Conservation (phyloP, 1,140 invertebrate genomes). For the Rhyacophila brunnea region DNA sequence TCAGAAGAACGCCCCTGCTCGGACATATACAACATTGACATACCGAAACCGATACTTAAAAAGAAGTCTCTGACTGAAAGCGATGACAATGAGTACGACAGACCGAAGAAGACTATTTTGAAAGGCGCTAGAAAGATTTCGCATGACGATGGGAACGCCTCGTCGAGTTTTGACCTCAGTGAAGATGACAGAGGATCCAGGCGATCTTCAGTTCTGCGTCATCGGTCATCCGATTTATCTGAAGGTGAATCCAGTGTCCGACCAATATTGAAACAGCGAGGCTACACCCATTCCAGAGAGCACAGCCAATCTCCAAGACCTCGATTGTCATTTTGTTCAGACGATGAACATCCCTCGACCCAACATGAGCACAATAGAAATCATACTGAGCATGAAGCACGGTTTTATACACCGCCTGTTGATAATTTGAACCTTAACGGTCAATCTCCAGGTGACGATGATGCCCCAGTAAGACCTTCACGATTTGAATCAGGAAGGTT, state of each 20-base stretch:
- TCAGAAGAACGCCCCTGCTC: conserved; percentile 54
- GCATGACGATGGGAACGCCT: conserved; percentile 52
- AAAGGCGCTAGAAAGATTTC: conserved; percentile 70
- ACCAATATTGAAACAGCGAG: conserved; percentile 59
- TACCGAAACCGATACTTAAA: conserved; percentile 76
- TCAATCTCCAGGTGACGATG: conserved; percentile 7
- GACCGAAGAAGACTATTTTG: conserved; percentile 73
- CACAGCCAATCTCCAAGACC: conserved; percentile 56
- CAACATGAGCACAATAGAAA: conserved; percentile 32
- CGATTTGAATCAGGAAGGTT: conserved; percentile 21
- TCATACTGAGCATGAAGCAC: conserved; percentile 40
- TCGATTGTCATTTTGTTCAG: conserved; percentile 57
- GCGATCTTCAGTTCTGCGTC: conserved; percentile 48
- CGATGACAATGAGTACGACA: conserved; percentile 70
- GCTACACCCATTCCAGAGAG: conserved; percentile 54
- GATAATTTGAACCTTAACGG: neutral
- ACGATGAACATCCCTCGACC: conserved; percentile 40
- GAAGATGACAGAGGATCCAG: conserved; percentile 54
- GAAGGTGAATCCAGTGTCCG: conserved; percentile 53
- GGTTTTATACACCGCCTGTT: conserved; percentile 6
- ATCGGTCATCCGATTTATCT: conserved; percentile 49
- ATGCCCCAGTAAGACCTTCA: conserved; percentile 17
- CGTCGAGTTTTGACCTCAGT: conserved; percentile 55
- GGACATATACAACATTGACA: conserved; percentile 48
- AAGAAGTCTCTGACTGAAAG: conserved; percentile 79